Percentiles rank a stretch among this genome's conserved stretches.
Evolutionary conservation across 2,888 invertebrate species (phyloP).

Genomic region (Sipha maydis): DNA sequence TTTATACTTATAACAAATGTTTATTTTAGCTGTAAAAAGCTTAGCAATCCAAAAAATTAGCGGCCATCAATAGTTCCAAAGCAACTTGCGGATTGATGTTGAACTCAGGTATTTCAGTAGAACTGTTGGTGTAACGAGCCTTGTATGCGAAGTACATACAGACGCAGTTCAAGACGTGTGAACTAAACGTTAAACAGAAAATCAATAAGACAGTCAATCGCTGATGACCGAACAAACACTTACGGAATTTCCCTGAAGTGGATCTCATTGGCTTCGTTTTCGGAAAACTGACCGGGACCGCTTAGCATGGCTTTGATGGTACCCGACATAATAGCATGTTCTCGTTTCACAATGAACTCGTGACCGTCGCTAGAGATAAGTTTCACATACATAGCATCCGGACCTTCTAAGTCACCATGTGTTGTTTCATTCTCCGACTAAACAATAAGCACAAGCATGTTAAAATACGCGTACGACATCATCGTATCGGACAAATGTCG

Average conservation of each 20-base stretch:
- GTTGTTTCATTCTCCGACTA: constrained; percentile 72
- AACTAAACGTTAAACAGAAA: constrained; percentile 71
- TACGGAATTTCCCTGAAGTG: constrained; percentile 99
- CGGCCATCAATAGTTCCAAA: constrained; percentile 97
- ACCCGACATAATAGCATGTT: constrained; percentile 97
- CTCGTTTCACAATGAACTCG: constrained; percentile 97
- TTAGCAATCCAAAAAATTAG: constrained; percentile 98
- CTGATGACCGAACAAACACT: constrained; percentile 68
- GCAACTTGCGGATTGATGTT: constrained; percentile 98
- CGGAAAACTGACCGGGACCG: constrained; percentile 97
- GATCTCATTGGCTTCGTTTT: constrained; percentile 99
- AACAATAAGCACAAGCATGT: background rate
- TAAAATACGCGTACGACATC: too few relatives aligned
- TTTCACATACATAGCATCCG: constrained; percentile 81
- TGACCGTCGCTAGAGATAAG: constrained; percentile 74
- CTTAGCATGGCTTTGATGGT: constrained; percentile 99
- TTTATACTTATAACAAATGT: background rate
- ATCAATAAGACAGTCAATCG: background rate
- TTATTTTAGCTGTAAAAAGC: constrained; percentile 65
- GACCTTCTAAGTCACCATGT: constrained; percentile 96
- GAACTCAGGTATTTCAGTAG: constrained; percentile 99
- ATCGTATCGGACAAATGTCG: too few relatives aligned
- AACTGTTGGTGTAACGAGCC: constrained; percentile 96
- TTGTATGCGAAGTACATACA: constrained; percentile 99
- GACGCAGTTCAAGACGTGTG: constrained; percentile 97